phyloP scores from a whole-genome alignment of 2,888 invertebrate species.

The Octonoba sinensis region DNA sequence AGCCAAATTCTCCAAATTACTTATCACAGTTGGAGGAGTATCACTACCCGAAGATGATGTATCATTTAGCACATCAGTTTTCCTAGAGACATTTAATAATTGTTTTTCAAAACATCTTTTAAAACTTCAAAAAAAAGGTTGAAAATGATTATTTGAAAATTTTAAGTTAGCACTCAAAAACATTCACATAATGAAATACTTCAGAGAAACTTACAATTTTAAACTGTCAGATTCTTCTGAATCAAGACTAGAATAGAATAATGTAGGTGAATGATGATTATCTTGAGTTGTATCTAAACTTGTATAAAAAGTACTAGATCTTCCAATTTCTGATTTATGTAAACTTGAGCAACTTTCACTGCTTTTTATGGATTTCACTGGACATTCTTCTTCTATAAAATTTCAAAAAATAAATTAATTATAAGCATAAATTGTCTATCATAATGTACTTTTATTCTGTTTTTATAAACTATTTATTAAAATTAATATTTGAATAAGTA shows the following conservation, averaged over 20 bases:
- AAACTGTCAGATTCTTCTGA: slow-evolving; percentile 49
- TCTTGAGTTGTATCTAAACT: slow-evolving; percentile 30
- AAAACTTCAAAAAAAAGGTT: neutral
- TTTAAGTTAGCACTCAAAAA: neutral
- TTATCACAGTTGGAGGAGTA: slow-evolving; percentile 49
- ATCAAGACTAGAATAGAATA: slow-evolving; percentile 45
- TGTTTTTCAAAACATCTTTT: neutral
- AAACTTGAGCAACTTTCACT: slow-evolving; percentile 5
- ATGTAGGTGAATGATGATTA: slow-evolving; percentile 18
- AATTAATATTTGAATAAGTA: too few relatives aligned
- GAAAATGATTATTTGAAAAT: neutral
- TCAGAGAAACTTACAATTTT: slow-evolving; percentile 33
- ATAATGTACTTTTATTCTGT: too few relatives aligned
- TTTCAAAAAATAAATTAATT: too few relatives aligned
- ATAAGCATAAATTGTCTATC: too few relatives aligned
- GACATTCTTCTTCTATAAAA: slow-evolving; percentile 27
- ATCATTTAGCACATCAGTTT: slow-evolving; percentile 22
- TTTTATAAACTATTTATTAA: too few relatives aligned
- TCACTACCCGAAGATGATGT: slow-evolving; percentile 20
- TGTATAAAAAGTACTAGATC: slow-evolving; percentile 46
- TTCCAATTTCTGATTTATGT: slow-evolving; percentile 24
- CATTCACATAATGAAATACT: neutral
- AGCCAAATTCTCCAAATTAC: slow-evolving; percentile 40
- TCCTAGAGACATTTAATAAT: slow-evolving; percentile 14
- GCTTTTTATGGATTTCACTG: neutral